Evolutionary conservation across 1,140 invertebrate genomes (phyloP).

Genomic region (Araneus ventricosus): DNA sequence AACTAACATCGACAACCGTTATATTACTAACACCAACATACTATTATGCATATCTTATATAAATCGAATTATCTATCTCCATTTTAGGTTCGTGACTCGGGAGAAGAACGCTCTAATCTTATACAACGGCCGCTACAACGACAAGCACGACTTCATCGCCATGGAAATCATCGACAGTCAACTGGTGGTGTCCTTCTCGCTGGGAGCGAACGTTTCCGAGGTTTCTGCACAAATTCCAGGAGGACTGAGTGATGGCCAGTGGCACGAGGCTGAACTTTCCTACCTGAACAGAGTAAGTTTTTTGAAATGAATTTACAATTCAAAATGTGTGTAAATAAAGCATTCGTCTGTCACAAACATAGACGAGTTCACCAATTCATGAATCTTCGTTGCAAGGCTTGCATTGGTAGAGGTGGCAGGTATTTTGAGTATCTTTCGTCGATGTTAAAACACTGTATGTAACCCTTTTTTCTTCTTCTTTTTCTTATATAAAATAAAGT

Average conservation of each 20-base stretch:
- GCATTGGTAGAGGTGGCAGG: no score
- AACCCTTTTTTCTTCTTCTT: no score
- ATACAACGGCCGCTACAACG: constrained; percentile 98
- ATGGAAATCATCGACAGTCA: constrained; percentile 89
- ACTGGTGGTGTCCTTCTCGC: constrained; percentile 93
- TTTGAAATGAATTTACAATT: not conserved
- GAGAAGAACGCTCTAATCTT: constrained; percentile 90
- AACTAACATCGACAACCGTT: no score
- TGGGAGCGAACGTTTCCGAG: constrained; percentile 88
- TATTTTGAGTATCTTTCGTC: no score
- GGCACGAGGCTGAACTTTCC: constrained; percentile 93
- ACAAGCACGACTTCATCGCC: constrained; percentile 96
- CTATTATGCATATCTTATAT: not conserved
- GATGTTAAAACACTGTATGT: no score
- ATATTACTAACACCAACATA: no score
- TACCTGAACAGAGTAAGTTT: constrained; percentile 90
- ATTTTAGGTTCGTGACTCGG: constrained; percentile 90
- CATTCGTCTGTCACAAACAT: no score
- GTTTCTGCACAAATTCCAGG: constrained; percentile 84
- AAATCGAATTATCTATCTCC: not conserved
- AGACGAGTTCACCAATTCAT: no score
- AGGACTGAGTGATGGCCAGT: constrained; percentile 92
- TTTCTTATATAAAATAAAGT: no score
- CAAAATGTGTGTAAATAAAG: no score
- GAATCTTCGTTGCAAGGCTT: no score